Percentiles rank a stretch among this genome's conserved stretches.
Evolutionary conservation across 2,888 invertebrate genomes (phyloP).

Genomic region (Drosophila pullipes): DNA sequence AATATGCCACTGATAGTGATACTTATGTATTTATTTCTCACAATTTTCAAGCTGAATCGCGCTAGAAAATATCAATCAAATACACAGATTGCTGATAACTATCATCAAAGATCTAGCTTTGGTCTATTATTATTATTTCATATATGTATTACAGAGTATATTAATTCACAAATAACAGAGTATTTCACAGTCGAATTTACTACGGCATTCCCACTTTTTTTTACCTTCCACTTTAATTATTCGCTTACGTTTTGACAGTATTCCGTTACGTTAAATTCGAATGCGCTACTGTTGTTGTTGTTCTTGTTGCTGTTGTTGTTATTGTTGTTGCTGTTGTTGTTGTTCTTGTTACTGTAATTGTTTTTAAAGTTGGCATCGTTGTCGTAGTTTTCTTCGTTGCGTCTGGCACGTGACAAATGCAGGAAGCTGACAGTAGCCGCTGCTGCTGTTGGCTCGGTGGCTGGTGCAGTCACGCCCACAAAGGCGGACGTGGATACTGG

Average conservation of each 20-base stretch:
- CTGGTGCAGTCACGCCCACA: slow-evolving; percentile 50
- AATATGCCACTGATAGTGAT: background rate
- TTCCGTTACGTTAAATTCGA: slow-evolving; percentile 73
- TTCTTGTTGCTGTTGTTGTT: background rate
- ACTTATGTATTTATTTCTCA: background rate
- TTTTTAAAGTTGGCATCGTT: slow-evolving; percentile 25
- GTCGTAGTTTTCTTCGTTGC: slow-evolving; percentile 34
- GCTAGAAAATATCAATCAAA: background rate
- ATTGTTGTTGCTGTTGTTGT: slow-evolving; percentile 14
- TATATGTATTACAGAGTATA: background rate
- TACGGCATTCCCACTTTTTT: background rate
- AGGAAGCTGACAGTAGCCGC: slow-evolving; percentile 54
- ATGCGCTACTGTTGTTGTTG: slow-evolving; percentile 41
- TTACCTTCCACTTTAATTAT: background rate
- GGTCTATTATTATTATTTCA: background rate
- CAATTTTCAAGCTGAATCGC: background rate
- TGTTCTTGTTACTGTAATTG: slow-evolving; percentile 3
- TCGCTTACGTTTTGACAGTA: slow-evolving; percentile 76
- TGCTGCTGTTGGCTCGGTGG: slow-evolving; percentile 30
- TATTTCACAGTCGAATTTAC: background rate
- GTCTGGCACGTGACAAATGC: slow-evolving; percentile 60
- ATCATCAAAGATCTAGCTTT: background rate
- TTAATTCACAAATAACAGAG: background rate
- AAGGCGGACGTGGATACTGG: slow-evolving; percentile 44
- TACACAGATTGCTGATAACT: background rate